Evolutionary conservation across 2,797 vertebrate species (phyloP), one percentile per base, ranked within the genome.

Genomic region (Catharus ustulatus): DNA sequence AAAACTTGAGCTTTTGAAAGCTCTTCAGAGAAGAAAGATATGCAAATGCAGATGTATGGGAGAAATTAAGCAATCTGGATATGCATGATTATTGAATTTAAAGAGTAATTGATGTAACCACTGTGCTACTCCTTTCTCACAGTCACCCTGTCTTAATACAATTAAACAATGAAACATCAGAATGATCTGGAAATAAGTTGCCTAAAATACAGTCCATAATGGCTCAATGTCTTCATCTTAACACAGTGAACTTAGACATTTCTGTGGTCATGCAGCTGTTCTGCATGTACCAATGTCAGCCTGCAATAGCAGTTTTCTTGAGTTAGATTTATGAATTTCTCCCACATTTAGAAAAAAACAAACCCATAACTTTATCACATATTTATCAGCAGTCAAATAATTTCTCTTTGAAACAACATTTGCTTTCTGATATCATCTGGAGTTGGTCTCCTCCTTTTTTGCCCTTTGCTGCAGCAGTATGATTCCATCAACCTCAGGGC

Each of bases 1-100:
- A 95, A 95, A 95, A 96, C 86, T 95, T 94, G 59, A 80, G 92
- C 57, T 94, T 79, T 46, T 79, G 81, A 93, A 96, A 90, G 92
- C 95, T 92, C 94, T 90, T 94, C 64, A 63, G 87, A 89, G 73
- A 84, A 94, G 85, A 87, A 90, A 43, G 89, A 89, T 92, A 86
- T 88, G 77, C 42, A 59, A 87, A 92, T 84, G 64, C 71, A 82
- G 87, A 92, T 89, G 75, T 84, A 94, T 69, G 75, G 63, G 72
- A 88, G 85, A 95, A 93, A 84, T 92, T 79, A 92, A 78, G 76
- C 61, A 81, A 83, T 84, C 76, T 92, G 82, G 71, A 38, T 91
- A 66, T 55, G 77, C 71, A 58, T 0, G 0, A 45, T 68, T 94
- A 81, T 90, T 75, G 42, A 89, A 75, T 88, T 86, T 68, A 80